phyloP scores from a whole-genome alignment of 2,888 invertebrate species.

The Leptarthrus brevirostris region DNA sequence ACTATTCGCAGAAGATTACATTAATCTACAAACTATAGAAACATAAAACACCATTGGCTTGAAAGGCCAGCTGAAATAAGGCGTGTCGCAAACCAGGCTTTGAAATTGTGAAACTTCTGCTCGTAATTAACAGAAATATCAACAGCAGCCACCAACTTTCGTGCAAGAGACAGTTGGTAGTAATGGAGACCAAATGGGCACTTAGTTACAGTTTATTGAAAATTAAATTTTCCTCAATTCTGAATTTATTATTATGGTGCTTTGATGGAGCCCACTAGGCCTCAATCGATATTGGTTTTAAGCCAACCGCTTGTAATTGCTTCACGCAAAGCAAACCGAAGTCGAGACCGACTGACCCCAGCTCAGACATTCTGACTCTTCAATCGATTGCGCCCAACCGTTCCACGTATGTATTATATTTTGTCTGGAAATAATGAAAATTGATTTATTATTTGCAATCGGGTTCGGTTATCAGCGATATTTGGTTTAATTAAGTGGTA shows the following conservation, averaged over 20 bases:
- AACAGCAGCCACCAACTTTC: constrained; percentile 29
- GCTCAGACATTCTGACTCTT: constrained; percentile 30
- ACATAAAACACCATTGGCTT: too few relatives aligned
- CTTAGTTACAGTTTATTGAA: constrained; percentile 48
- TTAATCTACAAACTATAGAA: too few relatives aligned
- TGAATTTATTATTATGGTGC: constrained; percentile 50
- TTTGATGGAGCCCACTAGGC: constrained; percentile 47
- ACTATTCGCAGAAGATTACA: too few relatives aligned
- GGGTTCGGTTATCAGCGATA: constrained; percentile 57
- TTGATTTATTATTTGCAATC: constrained; percentile 57
- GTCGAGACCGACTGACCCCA: constrained; percentile 16
- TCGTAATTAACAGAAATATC: constrained; percentile 43
- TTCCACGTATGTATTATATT: constrained; percentile 23
- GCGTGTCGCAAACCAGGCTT: constrained; percentile 20
- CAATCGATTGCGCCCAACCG: too few relatives aligned
- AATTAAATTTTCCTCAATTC: constrained; percentile 45
- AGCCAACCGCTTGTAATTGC: constrained; percentile 54
- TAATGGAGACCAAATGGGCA: constrained; percentile 33
- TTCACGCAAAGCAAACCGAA: constrained; percentile 54
- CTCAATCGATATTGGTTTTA: constrained; percentile 52
- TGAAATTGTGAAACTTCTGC: not conserved
- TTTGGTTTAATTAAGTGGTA: constrained; percentile 57
- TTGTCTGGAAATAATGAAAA: constrained; percentile 56
- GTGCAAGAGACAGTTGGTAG: constrained; percentile 34
- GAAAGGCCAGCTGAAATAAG: too few relatives aligned